Evolutionary conservation across 2,888 invertebrate genomes (phyloP), one percentile per base, ranked within the genome.

Genomic region (Lapara coniferarum): DNA sequence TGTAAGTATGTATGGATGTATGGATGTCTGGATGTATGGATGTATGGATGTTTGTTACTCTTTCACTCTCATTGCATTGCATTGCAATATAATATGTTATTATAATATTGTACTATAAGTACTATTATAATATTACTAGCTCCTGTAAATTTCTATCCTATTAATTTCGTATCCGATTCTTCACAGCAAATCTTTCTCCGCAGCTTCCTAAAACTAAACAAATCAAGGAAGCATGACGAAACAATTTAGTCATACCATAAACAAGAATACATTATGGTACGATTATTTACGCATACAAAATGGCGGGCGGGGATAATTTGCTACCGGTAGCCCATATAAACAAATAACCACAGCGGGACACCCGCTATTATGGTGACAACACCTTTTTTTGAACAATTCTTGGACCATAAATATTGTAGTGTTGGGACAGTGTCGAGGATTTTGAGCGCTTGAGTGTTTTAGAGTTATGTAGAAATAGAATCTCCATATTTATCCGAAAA

Each of bases 251-350:
- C 82, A 51, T 30, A 66, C 66, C 63, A 19, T 63, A 46, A 63
- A 68, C 79, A 80, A 79, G 80, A 74, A 81, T 78, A 85, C 77
- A 81, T 79, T 75, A 72, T 70, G 70, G 73, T 70, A 84, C 81
- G 83, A 90, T 91, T 91, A 92, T 92, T 91, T 91, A 92, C 89
- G 89, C 86, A 83, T 82, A 82, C 78, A 76, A 63, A 89, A 91
- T 86, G 77, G 87, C 83, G 70, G 90, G 92, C 92, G 91, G 91
- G 88, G 86, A 91, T 86, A 92, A 93, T 91, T 87, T 85, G 92
- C 92, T 92, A 92, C 92, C 81, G 91, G 90, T 87, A 86, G 85
- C 86, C 73, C 77, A 77, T 85, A 82, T 84, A 86, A 89, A 88
- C 89, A 83, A 75, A 82, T 80, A 74, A 81, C 74, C 85, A 19